phyloP scores from a whole-genome alignment of 2,113 vertebrate species.

The Phainopepla nitens region DNA sequence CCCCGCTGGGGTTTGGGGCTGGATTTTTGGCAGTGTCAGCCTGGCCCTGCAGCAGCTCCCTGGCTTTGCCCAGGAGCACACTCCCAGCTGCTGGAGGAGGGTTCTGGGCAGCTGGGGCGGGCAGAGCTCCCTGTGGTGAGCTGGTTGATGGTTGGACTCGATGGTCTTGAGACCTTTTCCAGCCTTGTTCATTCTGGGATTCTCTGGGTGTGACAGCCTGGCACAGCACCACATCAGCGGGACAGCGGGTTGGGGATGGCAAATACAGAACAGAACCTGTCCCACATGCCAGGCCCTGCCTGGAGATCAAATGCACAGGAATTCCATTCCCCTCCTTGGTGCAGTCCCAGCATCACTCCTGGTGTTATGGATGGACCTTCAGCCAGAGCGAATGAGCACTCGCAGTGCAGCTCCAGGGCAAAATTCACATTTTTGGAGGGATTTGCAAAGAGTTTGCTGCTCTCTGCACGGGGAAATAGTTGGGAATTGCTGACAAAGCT shows the following conservation, averaged over 20 bases:
- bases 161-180: not conserved
- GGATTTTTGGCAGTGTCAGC: not conserved
- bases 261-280: not conserved
- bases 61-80: not conserved
- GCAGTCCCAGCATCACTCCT: not conserved
- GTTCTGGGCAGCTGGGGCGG: not conserved
- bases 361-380: not conserved
- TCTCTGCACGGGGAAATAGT: not conserved
- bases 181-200: not conserved
- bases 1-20: not conserved
- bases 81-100: not conserved
- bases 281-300: not conserved
- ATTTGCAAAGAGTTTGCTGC: not conserved
- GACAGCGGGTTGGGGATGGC: not conserved
- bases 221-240: rapidly evolving
- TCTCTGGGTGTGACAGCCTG: not conserved
- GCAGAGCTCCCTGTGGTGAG: not conserved
- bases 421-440: not conserved
- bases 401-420: not conserved
- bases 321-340: not conserved
- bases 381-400: not conserved
- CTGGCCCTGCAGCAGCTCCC: not conserved
- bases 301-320: not conserved
- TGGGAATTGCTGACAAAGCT: not conserved
- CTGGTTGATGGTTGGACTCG: too few relatives aligned